Percentiles rank a stretch among this genome's conserved stretches.
Conservation (phyloP, 2,888 invertebrate genomes). For the Ophion costatus region DNA sequence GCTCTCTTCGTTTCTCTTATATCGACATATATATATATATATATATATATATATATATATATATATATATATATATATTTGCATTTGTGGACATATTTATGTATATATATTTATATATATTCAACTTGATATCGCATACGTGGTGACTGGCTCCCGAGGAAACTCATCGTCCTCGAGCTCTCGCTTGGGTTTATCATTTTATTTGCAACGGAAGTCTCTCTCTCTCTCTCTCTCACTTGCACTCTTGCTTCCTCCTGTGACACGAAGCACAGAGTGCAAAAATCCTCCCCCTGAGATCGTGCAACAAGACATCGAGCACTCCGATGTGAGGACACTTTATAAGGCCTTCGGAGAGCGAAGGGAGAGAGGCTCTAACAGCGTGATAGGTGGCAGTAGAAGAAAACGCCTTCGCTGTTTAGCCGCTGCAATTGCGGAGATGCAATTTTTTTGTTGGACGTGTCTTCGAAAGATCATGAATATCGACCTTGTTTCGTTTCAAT, state of each 20-base stretch:
- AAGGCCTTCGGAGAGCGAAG: conserved; percentile 30
- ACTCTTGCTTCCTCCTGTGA: conserved; percentile 1
- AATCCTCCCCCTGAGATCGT: conserved; percentile 23
- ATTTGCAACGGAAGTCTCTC: conserved; percentile 35
- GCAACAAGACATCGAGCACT: conserved; percentile 34
- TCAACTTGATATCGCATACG: conserved; percentile 25
- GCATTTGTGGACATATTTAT: too few species aligned
- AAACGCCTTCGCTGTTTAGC: background rate
- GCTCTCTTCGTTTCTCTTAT: conserved; percentile 50
- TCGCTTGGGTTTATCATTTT: conserved; percentile 63
- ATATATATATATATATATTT: too few species aligned
- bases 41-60: too few species aligned
- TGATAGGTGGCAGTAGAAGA: background rate
- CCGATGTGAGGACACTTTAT: conserved; percentile 57
- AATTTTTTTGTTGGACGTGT: background rate
- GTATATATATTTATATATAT: conserved; percentile 3
- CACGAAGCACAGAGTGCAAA: conserved; percentile 5
- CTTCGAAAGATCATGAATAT: too few species aligned
- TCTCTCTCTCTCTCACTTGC: background rate
- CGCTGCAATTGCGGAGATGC: conserved; percentile 5
- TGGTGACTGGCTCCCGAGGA: conserved; percentile 35
- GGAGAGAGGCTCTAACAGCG: background rate
- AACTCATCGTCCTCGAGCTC: conserved; percentile 51
- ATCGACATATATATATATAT: background rate
- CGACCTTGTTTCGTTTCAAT: too few species aligned